A percentile compares a stretch with the other conserved stretches of the same genome.
These are phyloP conservation scores for Hyperoplus immaculatus DNA, from an alignment of 2,797 vertebrate species.

Conservation along the genomic window DNA sequence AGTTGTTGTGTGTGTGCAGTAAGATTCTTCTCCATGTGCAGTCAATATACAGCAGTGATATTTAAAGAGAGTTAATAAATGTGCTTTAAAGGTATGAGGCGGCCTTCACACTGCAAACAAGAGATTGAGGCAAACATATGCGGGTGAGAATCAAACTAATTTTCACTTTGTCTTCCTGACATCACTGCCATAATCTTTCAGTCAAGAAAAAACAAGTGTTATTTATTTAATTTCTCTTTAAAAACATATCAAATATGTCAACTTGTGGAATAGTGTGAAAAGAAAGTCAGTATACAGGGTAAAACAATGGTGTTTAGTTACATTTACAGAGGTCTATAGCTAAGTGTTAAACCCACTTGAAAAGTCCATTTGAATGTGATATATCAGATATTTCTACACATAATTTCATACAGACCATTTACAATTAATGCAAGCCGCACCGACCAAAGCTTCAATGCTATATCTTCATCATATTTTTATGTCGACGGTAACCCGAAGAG, in stretches of 20 bases:
- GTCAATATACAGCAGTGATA: neutral
- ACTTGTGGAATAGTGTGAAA: neutral
- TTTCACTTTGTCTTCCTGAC: neutral
- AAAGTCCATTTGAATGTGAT: neutral
- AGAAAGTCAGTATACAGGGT: neutral
- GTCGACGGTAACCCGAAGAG: conserved; percentile 20
- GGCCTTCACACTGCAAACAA: neutral
- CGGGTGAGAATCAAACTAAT: neutral
- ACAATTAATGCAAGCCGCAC: neutral
- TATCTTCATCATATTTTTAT: neutral
- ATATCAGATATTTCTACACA: no score
- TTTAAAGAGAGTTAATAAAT: neutral
- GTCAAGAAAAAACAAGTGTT: neutral
- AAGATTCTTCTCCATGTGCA: neutral
- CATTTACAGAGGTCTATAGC: neutral
- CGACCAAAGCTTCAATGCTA: neutral
- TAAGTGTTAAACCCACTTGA: neutral
- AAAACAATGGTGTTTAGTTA: neutral
- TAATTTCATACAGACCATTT: neutral
- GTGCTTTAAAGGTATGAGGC: neutral
- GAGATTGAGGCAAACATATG: neutral
- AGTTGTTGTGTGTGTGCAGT: neutral
- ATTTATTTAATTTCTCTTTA: neutral
- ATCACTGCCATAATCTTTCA: neutral
- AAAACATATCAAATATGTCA: neutral